Percentiles rank a stretch among this genome's conserved stretches.
phyloP scores from a whole-genome alignment of 1,140 invertebrate species.

The Drosophila azteca region DNA sequence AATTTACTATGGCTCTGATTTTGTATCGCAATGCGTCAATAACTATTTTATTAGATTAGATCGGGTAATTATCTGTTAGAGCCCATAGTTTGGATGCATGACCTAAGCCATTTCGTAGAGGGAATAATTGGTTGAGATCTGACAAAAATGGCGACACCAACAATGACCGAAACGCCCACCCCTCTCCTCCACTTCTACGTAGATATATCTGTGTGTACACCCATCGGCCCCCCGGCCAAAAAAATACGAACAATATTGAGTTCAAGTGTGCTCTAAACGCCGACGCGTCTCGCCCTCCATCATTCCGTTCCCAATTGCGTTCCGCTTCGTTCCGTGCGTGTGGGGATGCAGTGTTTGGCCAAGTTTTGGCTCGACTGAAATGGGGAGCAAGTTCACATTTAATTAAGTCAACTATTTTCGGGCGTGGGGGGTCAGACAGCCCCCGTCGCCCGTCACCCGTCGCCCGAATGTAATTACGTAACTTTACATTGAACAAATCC shows the following conservation, averaged over 20 bases:
- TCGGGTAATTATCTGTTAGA: neutral
- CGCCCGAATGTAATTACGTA: conserved; percentile 45
- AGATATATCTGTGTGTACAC: neutral
- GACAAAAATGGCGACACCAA: conserved; percentile 11
- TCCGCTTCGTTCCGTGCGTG: conserved; percentile 22
- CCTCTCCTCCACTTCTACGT: conserved; percentile 9
- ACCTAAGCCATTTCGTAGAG: conserved; percentile 24
- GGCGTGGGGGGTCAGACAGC: conserved; percentile 26
- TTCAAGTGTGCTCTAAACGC: conserved; percentile 53
- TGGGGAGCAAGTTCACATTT: conserved; percentile 70
- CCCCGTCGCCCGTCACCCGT: neutral
- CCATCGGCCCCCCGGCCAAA: conserved; percentile 1
- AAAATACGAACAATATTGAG: conserved; percentile 47
- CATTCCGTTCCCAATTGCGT: neutral
- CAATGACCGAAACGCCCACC: conserved; percentile 15
- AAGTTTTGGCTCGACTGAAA: conserved; percentile 44
- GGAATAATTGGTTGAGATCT: conserved; percentile 23
- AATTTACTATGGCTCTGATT: conserved; percentile 39
- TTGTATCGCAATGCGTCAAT: conserved; percentile 39
- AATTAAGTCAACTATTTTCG: conserved; percentile 68
- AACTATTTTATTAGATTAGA: conserved; percentile 19
- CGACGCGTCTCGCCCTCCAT: conserved; percentile 19
- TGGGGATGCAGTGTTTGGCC: conserved; percentile 34
- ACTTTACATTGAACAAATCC: conserved; percentile 42
- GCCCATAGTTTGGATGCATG: conserved; percentile 5